Evolutionary conservation across 2,797 vertebrate genomes (phyloP).

Genomic region (Sebastes miniatus): DNA sequence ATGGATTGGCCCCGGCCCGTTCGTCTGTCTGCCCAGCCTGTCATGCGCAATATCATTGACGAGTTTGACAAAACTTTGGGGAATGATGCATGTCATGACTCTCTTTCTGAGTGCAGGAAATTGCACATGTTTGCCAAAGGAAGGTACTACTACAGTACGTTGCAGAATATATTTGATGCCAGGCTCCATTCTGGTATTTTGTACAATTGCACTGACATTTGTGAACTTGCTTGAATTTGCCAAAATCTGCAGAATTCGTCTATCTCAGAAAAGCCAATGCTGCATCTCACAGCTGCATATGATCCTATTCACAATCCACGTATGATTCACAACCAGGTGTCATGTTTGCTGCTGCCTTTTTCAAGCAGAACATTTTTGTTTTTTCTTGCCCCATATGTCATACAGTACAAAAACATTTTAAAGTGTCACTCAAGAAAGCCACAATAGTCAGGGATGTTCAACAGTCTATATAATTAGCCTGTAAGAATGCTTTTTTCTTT

Average conservation of each 20-base stretch:
- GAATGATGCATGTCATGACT: background rate
- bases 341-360: background rate
- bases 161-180: background rate
- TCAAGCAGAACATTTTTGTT: background rate
- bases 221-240: background rate
- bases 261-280: background rate
- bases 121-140: background rate
- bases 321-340: background rate
- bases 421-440: background rate
- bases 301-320: background rate
- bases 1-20: background rate
- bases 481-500: background rate
- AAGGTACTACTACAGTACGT: background rate
- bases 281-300: background rate
- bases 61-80: conserved; percentile 3
- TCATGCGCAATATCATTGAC: background rate
- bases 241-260: background rate
- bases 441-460: background rate
- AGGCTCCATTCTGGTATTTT: background rate
- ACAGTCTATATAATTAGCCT: background rate
- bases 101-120: background rate
- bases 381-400: background rate
- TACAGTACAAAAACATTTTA: background rate
- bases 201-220: background rate
- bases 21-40: background rate